Base-by-base conservation (phyloP, 2,113 vertebrate genomes). In the Salvelinus alpinus region DNA sequence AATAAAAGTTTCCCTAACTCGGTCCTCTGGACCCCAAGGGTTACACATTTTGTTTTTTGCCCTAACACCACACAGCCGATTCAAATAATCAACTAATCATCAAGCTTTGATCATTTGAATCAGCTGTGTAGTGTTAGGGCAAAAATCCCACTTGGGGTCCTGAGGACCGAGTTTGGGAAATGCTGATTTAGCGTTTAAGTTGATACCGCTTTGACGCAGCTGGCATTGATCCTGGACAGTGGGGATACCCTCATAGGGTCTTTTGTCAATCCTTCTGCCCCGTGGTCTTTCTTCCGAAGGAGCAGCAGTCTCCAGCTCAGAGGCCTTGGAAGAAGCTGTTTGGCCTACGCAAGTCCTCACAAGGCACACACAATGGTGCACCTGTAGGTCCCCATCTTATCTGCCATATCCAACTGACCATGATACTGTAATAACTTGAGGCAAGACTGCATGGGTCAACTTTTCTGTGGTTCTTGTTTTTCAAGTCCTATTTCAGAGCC, bases 301-400 rank as follows among this genome's bases (percentile, higher is more conserved):
- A 54, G 12, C 82, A 90, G 78, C 90, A 91, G 85, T 86, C 87
- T 73, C 68, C 92, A 22, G 84, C 87, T 75, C 92, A 92, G 85
- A 95, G 91, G 80, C 90, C 92, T 1, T 94, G 93, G 94, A 95
- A 91, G 93, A 95, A 95, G 89, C 89, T 95, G 70, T 95, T 95
- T 92, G 94, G 94, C 75, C 88, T 92, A 51, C 92, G 87, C 89
- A 94, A 88, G 91, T 93, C 92, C 83, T 86, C 89, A 90, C 93
- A 93, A 87, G 92, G 85, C 86, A 88, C 91, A 87, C 90, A 92
- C 86, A 91, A 79, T 89, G 88, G 90, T 80, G 80, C 84, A 80
- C 89, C 89, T 84, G 94, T 95, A 95, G 90, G 94, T 95, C 85
- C 78, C 25, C 68, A 76, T 72, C 77, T 74, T 47, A 14, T 73